Conservation (phyloP, 2,113 vertebrate genomes). For the Calidris pygmaea region DNA sequence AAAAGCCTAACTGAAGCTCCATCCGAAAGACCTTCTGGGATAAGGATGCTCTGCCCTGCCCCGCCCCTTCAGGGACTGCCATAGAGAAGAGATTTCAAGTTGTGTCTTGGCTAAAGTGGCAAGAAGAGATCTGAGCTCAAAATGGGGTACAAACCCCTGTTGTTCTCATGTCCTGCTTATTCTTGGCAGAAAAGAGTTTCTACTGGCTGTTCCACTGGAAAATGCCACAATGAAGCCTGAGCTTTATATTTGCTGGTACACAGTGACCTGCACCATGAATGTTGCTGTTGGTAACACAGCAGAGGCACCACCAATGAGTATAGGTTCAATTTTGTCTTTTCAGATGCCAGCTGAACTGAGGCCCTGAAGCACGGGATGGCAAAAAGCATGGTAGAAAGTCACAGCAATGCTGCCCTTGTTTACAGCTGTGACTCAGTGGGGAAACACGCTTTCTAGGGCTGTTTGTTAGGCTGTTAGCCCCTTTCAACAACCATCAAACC, state of each 20-base stretch:
- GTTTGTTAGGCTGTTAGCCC: not conserved
- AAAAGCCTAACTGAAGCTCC: not conserved
- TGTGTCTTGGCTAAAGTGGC: not conserved
- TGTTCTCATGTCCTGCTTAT: not conserved
- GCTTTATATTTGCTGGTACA: not conserved
- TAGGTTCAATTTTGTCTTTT: not conserved
- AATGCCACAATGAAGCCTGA: not conserved
- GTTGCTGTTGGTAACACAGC: not conserved
- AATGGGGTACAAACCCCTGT: not conserved
- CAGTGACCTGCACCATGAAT: fast-evolving
- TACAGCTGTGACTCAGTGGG: not conserved
- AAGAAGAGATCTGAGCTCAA: not conserved
- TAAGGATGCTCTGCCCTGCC: not conserved
- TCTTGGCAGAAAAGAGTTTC: not conserved
- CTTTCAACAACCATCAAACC: not conserved
- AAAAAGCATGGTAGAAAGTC: not conserved
- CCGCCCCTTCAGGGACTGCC: not conserved
- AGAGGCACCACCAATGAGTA: fast-evolving
- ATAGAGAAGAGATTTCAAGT: not conserved
- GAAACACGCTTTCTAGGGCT: not conserved
- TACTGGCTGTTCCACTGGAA: not conserved
- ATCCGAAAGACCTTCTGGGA: not conserved
- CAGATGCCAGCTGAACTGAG: not conserved
- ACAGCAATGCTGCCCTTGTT: not conserved
- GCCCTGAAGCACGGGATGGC: not conserved